Evolutionary conservation across 1,140 invertebrate genomes (phyloP), one percentile per base, ranked within the genome.

Genomic region (Argopecten irradians): DNA sequence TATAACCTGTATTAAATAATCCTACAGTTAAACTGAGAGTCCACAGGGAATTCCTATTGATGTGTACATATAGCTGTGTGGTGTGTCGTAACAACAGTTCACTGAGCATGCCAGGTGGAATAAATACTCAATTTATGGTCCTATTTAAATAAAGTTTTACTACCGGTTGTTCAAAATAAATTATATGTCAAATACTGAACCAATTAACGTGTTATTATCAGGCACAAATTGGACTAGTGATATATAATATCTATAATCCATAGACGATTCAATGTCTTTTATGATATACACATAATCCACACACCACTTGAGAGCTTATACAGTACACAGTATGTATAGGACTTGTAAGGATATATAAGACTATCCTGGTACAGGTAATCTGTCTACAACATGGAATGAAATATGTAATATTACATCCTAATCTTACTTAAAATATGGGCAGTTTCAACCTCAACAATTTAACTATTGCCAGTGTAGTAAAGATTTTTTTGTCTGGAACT

Each of bases 291-390:
- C 13, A 3, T 71, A 71, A 71, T n/a, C 55, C 55, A 71, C 55
- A 71, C 22, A 71, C 55, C 55, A 71, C 55, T 71, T 71, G 55
- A 71, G n/a, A 46, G 43, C 43, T 46, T 46, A 46, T n/a, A 71
- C 7, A n/a, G 5, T 28, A 71, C 14, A n/a, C 28, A 71, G 28
- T n/a, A n/a, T n/a, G n/a, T n/a, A n/a, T n/a, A n/a, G n/a, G n/a
- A n/a, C n/a, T n/a, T n/a, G n/a, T n/a, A n/a, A n/a, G n/a, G n/a
- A n/a, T n/a, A n/a, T n/a, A n/a, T n/a, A n/a, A n/a, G n/a, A n/a
- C n/a, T n/a, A n/a, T n/a, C n/a, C n/a, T n/a, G n/a, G n/a, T n/a
- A n/a, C n/a, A n/a, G n/a, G n/a, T n/a, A n/a, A n/a, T n/a, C n/a
- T n/a, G n/a, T n/a, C n/a, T n/a, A n/a, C n/a, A n/a, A n/a, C n/a